Evolutionary conservation across 2,113 vertebrate genomes (phyloP).

Genomic region (Alectura lathami): DNA sequence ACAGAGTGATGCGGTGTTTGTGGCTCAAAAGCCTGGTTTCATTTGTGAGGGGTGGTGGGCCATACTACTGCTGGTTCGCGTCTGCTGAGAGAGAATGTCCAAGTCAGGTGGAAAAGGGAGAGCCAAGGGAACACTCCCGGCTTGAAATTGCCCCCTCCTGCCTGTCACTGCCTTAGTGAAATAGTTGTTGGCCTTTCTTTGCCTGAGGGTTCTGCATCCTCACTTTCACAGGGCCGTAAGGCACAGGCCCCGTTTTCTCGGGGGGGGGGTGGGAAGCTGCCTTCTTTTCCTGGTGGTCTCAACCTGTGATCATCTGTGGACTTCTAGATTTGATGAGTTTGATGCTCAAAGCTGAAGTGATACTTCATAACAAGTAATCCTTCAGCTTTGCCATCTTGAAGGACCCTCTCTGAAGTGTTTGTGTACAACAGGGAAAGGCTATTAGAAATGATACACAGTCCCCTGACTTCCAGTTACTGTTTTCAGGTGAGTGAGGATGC

Average conservation of each 20-base stretch:
- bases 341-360: not conserved
- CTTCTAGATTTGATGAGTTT: not conserved
- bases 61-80: too few relatives aligned
- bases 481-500: not conserved
- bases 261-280: fast-evolving
- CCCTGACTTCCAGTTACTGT: not conserved
- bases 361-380: not conserved
- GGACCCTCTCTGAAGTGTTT: not conserved
- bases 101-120: not conserved
- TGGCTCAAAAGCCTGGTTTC: not conserved
- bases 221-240: not conserved
- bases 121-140: not conserved
- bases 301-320: not conserved
- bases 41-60: not conserved
- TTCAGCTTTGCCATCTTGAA: fast-evolving
- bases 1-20: fast-evolving
- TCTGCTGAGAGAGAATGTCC: not conserved
- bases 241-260: fast-evolving
- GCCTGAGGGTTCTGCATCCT: too few relatives aligned
- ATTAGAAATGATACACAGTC: not conserved
- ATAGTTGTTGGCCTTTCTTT: not conserved
- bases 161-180: not conserved
- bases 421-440: not conserved
- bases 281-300: fast-evolving
- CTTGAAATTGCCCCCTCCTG: not conserved